Conservation (phyloP, 2,888 invertebrate genomes). For the Galerucella calmariensis region DNA sequence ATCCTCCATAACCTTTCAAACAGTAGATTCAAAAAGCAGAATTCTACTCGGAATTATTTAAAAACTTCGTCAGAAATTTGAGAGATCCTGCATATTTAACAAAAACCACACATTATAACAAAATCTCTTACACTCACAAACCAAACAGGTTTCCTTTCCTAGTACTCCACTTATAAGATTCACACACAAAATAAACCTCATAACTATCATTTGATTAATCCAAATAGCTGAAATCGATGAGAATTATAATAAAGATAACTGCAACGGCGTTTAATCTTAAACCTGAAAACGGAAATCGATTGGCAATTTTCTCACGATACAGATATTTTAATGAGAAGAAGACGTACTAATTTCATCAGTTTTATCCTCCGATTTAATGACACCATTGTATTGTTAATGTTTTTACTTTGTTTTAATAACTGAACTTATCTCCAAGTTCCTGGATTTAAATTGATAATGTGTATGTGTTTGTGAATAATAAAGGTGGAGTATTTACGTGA, state of each 20-base stretch:
- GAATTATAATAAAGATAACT: conserved; percentile 17
- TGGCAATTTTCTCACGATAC: conserved; percentile 25
- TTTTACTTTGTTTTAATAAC: conserved; percentile 1
- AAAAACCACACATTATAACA: too few species aligned
- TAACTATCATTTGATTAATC: neutral
- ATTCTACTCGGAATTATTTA: too few species aligned
- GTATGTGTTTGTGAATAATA: neutral
- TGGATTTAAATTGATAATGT: neutral
- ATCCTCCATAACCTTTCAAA: too few species aligned
- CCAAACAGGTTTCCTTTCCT: neutral
- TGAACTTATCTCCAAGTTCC: conserved; percentile 1
- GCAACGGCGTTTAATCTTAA: neutral
- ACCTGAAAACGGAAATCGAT: conserved; percentile 16
- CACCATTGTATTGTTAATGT: conserved; percentile 15
- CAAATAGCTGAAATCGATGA: neutral
- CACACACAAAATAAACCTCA: neutral
- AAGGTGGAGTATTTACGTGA: neutral
- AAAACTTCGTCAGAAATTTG: too few species aligned
- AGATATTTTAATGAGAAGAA: conserved; percentile 22
- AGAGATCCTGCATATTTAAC: too few species aligned
- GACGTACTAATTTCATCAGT: neutral
- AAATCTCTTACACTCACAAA: too few species aligned
- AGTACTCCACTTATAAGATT: neutral
- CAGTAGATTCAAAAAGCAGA: too few species aligned
- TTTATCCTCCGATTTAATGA: conserved; percentile 15